phyloP scores from a whole-genome alignment of 2,888 invertebrate species.

The Drosophila ezoana region DNA sequence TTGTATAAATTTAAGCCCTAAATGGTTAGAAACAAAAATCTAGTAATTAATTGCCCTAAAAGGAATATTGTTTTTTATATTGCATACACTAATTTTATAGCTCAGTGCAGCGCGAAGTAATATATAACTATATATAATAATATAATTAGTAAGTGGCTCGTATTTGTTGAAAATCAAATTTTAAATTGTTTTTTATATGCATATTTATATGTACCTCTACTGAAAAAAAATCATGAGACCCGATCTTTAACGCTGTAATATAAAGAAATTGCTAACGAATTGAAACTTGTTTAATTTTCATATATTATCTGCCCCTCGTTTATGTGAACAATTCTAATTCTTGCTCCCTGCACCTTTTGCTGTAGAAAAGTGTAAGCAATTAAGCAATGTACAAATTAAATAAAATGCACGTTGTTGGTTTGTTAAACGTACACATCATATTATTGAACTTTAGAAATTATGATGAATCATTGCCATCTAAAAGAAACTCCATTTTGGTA shows the following conservation, averaged over 20 bases:
- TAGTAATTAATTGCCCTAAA: slow-evolving; percentile 64
- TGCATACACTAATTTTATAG: slow-evolving; percentile 59
- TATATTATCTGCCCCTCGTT: neutral
- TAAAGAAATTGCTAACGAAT: slow-evolving; percentile 70
- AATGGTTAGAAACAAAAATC: slow-evolving; percentile 29
- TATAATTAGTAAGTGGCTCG: slow-evolving; percentile 64
- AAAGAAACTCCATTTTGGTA: slow-evolving; percentile 64
- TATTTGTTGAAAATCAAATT: slow-evolving; percentile 68
- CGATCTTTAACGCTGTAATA: slow-evolving; percentile 64
- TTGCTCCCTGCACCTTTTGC: slow-evolving; percentile 46
- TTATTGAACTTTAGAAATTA: slow-evolving; percentile 24
- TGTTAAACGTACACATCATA: slow-evolving; percentile 52
- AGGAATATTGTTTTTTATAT: slow-evolving; percentile 71
- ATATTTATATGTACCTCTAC: slow-evolving; percentile 38
- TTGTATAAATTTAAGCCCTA: slow-evolving; percentile 63
- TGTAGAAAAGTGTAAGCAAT: slow-evolving; percentile 43
- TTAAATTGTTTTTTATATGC: slow-evolving; percentile 71
- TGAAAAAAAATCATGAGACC: slow-evolving; percentile 34
- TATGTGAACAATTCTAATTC: slow-evolving; percentile 25
- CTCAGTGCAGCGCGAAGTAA: slow-evolving; percentile 49
- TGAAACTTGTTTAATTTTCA: slow-evolving; percentile 66
- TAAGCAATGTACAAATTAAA: slow-evolving; percentile 59
- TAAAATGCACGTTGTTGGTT: slow-evolving; percentile 65
- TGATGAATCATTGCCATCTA: slow-evolving; percentile 65
- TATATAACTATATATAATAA: slow-evolving; percentile 49